Conservation (phyloP, 2,113 vertebrate genomes). For the Scomber japonicus region DNA sequence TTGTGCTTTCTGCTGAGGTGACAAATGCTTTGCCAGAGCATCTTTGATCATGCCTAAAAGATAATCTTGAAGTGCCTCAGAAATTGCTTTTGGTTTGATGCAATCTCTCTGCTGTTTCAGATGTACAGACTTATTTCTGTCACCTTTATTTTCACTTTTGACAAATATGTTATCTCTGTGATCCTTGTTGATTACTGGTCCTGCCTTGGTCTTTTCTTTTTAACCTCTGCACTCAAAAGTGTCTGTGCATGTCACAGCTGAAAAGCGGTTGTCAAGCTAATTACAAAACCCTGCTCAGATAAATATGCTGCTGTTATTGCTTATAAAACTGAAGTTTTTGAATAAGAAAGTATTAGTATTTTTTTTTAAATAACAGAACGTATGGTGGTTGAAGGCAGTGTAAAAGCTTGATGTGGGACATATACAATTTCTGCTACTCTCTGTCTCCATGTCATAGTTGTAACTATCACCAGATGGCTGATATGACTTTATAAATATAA, state of each 20-base stretch:
- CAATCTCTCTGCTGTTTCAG: too few relatives aligned
- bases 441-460: not conserved
- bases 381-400: not conserved
- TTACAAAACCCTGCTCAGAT: constrained; percentile 16
- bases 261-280: constrained; percentile 26
- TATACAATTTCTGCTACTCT: constrained; percentile 13
- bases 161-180: not conserved
- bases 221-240: constrained; percentile 43
- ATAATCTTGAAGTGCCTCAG: too few relatives aligned
- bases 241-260: constrained; percentile 32
- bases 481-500: constrained; percentile 17
- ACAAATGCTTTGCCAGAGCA: too few relatives aligned
- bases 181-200: not conserved
- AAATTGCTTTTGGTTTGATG: too few relatives aligned
- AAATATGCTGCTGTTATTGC: not conserved
- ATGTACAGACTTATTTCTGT: too few relatives aligned
- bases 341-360: not conserved
- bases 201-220: constrained; percentile 21
- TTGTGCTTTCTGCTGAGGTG: too few relatives aligned
- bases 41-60: too few relatives aligned
- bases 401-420: not conserved
- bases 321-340: not conserved
- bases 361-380: not conserved
- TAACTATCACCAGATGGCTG: constrained; percentile 41
- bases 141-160: too few relatives aligned